Conservation (phyloP, 2,797 vertebrate genomes). For the Parauchenoglanis punctatus region DNA sequence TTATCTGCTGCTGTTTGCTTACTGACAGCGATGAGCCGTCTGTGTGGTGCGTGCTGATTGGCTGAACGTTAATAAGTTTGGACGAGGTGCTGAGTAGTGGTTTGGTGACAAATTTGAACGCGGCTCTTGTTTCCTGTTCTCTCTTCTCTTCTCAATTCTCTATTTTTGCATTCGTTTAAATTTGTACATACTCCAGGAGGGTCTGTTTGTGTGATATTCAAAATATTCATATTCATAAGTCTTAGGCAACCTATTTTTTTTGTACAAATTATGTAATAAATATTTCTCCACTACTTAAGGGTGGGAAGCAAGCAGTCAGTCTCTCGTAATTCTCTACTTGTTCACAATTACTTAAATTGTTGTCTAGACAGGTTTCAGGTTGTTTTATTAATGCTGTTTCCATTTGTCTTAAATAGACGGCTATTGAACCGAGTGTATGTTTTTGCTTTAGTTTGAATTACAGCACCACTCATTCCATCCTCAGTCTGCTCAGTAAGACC, state of each 20-base stretch:
- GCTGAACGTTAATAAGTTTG: neutral
- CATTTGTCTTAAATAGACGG: neutral
- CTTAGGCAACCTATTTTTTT: no score
- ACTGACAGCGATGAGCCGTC: neutral
- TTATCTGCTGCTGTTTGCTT: neutral
- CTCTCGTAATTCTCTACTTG: neutral
- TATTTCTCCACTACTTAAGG: no score
- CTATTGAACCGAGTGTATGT: conserved; percentile 11
- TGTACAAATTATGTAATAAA: no score
- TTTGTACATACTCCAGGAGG: neutral
- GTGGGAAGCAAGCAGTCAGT: no score
- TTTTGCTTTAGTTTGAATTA: neutral
- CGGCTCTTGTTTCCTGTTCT: conserved; percentile 21
- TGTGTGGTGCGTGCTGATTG: neutral
- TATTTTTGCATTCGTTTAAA: neutral
- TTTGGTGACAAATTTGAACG: conserved; percentile 11
- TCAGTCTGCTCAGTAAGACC: neutral
- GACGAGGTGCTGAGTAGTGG: conserved; percentile 1
- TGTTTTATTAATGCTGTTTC: neutral
- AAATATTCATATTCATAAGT: no score
- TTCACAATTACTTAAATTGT: neutral
- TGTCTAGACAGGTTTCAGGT: neutral
- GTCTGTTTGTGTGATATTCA: neutral
- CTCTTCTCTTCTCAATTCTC: neutral
- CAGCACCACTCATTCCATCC: neutral